Evolutionary conservation across 1,140 invertebrate genomes (phyloP), one percentile per base, ranked within the genome.

Genomic region (Brachionus plicatilis): DNA sequence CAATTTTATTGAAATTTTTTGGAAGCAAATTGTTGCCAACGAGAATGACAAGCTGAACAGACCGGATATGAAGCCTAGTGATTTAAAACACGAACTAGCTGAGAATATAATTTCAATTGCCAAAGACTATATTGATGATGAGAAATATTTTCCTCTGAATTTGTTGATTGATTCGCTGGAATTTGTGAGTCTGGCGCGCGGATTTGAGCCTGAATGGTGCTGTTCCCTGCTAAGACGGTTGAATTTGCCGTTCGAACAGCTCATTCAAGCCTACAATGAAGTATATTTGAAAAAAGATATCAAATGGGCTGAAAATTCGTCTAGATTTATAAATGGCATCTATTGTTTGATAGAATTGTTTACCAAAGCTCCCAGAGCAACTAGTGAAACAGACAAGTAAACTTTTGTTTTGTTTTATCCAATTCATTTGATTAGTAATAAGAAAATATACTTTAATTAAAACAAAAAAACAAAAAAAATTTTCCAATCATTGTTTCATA

Each of bases 11-110:
- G 79, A 82, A 37, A 17, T 82, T 60, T 65, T 8, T 12, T 82
- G 79, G 79, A 82, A 82, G 20, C 79, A 82, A 82, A 82, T 82
- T n/a, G 60, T 82, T 33, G 79, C 79, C 17, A 82, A 82, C 43
- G 79, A 82, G 53, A 27, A 41, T 11, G 79, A 82, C 17, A 60
- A 68, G 17, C 20, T 82, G 5, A 82, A 3, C 41, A 27, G 65
- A 5, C 53, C 79, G 7, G 79, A 82, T 29, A 43, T 33, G 7
- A 82, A 82, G 24, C 20, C 24, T 20, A 80, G 47, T 29, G 79
- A 82, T 60, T 65, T 65, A 45, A 60, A 68, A 43, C 9, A 65
- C 29, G 50, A 82, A 68, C 45, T 82, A 24, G 27, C 79, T 29
- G 79, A 82, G 41, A 82, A 82, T 29, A 17, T 82, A 1, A 29